Base-by-base conservation (phyloP, 2,888 invertebrate genomes). In the Sinelater perroti region DNA sequence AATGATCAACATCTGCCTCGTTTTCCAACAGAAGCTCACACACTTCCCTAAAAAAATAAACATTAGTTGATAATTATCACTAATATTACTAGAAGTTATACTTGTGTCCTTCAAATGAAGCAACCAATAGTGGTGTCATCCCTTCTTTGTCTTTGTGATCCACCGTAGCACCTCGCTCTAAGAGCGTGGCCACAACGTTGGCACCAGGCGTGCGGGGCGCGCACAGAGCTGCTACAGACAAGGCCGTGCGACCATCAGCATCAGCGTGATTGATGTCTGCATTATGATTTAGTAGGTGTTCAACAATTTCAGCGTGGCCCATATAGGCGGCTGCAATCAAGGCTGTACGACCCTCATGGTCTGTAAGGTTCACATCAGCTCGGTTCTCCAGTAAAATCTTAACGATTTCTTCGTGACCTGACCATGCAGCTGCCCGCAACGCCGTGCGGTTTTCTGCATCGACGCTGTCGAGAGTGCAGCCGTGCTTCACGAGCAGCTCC, bases 311-410 rank as follows among this genome's bases (percentile, higher is more conserved):
- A n/a, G 89, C 88, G 78, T 95, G 95, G 0, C 95, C 94, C 96
- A 96, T 97, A 78, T 96, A 97, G 0, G 96, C 95, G 11, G 96
- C 95, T 0, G 97, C 97, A 63, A 97, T 91, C 33, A 97, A 82
- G 0, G 97, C 94, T 0, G 97, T 97, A 63, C 97, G 85, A 10
- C 92, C 93, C 74, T 95, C 94, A 20, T 91, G 89, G 78, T 97
- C 97, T 2, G 93, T 90, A 14, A 87, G 83, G 76, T 93, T 93
- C 0, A 91, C 88, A 67, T 84, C 85, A 0, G 93, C 92, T 0
- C 91, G 90, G 44, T 90, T 87, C 54, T 88, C 87, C 35, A 92
- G 80, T 10, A 93, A 81, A 3, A 88, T 86, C 63, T 86, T 84
- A 0, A 92, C 88, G 36, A 92, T 91, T 65, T 91, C 89, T 68